Conservation (phyloP, 2,113 vertebrate species). For the Tupaia chinensis region DNA sequence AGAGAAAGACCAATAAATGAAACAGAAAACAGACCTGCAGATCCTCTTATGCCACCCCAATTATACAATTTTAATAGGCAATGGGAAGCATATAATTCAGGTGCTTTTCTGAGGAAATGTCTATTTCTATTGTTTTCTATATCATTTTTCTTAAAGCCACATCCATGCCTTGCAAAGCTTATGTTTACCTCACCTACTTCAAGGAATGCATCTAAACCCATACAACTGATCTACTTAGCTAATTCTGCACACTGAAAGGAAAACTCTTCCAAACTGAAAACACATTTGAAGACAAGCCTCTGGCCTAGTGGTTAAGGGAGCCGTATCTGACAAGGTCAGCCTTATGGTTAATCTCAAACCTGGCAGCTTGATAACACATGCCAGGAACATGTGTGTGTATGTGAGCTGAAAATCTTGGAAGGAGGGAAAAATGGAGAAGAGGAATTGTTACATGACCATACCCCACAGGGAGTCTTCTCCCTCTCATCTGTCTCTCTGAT, state of each 20-base stretch:
- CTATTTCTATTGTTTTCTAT: background rate
- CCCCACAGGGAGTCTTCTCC: too few species aligned
- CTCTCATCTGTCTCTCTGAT: too few species aligned
- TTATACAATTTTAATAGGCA: background rate
- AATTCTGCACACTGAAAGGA: background rate
- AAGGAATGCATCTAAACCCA: background rate
- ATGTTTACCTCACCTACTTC: background rate
- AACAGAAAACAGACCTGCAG: background rate
- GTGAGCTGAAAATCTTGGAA: too few species aligned
- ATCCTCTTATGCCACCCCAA: background rate
- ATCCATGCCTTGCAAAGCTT: background rate
- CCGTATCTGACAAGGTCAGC: too few species aligned
- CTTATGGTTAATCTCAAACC: too few species aligned
- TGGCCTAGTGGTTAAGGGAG: too few species aligned
- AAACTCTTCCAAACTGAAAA: background rate
- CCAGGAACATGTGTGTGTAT: too few species aligned
- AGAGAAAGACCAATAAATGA: background rate
- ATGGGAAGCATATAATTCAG: background rate
- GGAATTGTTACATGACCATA: too few species aligned
- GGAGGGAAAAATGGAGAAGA: too few species aligned
- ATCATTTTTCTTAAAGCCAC: background rate
- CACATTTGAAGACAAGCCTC: too few species aligned
- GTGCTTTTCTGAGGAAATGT: background rate
- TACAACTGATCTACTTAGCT: background rate
- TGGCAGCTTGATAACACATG: too few species aligned